Evolutionary conservation across 1,140 invertebrate species (phyloP), one percentile per base, ranked within the genome.

Genomic region (Helicoverpa zea): DNA sequence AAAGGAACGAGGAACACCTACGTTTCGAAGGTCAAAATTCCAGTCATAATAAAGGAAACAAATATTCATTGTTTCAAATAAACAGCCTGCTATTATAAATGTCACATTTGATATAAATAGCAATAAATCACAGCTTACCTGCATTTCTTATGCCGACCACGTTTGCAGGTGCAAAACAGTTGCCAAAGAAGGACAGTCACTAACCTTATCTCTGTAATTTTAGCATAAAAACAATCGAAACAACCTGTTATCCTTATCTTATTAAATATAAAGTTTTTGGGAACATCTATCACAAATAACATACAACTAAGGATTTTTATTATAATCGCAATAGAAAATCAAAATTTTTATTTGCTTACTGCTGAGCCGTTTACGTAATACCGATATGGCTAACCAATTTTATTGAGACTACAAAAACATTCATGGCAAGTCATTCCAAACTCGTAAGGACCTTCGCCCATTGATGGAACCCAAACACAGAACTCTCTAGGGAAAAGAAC

Each of bases 81-180:
- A 18, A 68, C 43, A n/a, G 18, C 11, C 64, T 49, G 13, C 35
- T 18, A 66, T 18, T 49, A 68, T 30, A 47, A 68, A 68, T 43
- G 64, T 68, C 43, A 49, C 64, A 68, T 23, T 49, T 49, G 11
- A 1, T 49, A 35, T n/a, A 43, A n/a, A 64, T 35, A 43, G 29
- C 18, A 23, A 49, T 49, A 68, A 68, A 68, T 68, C 64, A 49
- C 43, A 12, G 64, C 16, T 49, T 68, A 68, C 64, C 64, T 68
- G 64, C 64, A 61, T 3, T 23, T 68, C 16, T 4, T 11, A 49
- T 49, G 64, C 4, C n/a, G 64, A 18, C 43, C 64, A 68, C 18
- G 16, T 68, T 68, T 23, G 64, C 64, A 68, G 64, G 64, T 68
- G 64, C 64, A 68, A 68, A 68, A 49, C 16, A 49, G 10, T 61